phyloP scores from a whole-genome alignment of 2,113 vertebrate genomes.

The Grammomys dolichurus region DNA sequence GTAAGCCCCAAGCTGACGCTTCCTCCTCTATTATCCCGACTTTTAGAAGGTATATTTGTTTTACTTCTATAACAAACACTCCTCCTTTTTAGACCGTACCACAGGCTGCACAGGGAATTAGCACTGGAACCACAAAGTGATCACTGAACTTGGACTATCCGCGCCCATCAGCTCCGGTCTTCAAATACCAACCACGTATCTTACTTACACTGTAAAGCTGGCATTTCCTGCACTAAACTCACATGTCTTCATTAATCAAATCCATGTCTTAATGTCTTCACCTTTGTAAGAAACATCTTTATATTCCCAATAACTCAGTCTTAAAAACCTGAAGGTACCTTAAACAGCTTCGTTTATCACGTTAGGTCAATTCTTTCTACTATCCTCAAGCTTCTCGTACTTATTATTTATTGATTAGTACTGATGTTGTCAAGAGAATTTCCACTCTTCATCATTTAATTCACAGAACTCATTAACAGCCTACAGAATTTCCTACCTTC shows the following conservation, averaged over 20 bases:
- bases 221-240: not conserved
- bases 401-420: not conserved
- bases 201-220: not conserved
- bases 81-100: not conserved
- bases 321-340: not conserved
- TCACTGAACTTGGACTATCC: not conserved
- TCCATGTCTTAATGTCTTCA: not conserved
- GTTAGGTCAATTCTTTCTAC: not conserved
- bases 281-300: not conserved
- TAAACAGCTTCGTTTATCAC: not conserved
- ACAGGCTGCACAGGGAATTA: not conserved
- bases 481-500: not conserved
- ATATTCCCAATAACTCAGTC: not conserved
- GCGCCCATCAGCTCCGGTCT: not conserved
- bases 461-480: not conserved
- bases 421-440: not conserved
- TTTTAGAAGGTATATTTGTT: conserved; percentile 40
- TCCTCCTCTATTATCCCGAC: conserved; percentile 2
- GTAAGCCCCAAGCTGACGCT: not conserved
- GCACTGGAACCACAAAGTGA: not conserved
- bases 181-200: not conserved
- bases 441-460: not conserved
- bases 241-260: not conserved
- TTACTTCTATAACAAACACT: conserved; percentile 28
- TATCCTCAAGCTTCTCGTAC: not conserved